Percentiles rank a stretch among this genome's conserved stretches.
These are phyloP conservation scores for Melipona quadrifasciata DNA, from an alignment of 1,140 invertebrate genomes.

Conservation along the genomic window DNA sequence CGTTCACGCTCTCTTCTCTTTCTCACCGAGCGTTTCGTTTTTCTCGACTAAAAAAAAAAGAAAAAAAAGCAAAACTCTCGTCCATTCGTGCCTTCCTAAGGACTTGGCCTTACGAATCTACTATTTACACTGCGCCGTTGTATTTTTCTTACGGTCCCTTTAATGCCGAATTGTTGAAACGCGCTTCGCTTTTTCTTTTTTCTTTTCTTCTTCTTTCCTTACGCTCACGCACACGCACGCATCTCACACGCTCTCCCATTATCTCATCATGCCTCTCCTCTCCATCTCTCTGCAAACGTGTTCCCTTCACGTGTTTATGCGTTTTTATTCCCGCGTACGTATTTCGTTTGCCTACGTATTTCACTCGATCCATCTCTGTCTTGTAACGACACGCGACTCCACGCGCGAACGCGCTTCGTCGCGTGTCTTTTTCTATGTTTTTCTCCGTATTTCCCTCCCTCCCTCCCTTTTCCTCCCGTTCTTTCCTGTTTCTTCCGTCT, in stretches of 20 bases:
- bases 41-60: constrained; percentile 14
- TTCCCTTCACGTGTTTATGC: not conserved
- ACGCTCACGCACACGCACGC: constrained; percentile 15
- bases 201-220: not conserved
- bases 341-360: not conserved
- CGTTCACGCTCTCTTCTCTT: not conserved
- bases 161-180: constrained; percentile 27
- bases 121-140: constrained; percentile 58
- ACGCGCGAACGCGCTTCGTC: not conserved
- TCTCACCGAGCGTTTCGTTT: constrained; percentile 27
- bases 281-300: not conserved
- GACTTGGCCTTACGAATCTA: constrained; percentile 63
- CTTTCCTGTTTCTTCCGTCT: not conserved
- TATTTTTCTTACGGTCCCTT: not conserved
- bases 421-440: not conserved
- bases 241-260: constrained; percentile 6
- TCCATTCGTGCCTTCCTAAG: constrained; percentile 57
- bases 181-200: constrained; percentile 9
- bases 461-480: constrained; percentile 20
- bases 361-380: not conserved
- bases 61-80: constrained; percentile 42
- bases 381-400: not conserved
- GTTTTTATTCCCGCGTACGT: not conserved
- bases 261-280: constrained; percentile 15
- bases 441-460: not conserved